Evolutionary conservation across 2,113 vertebrate genomes (phyloP).

Genomic region (Bufo bufo): DNA sequence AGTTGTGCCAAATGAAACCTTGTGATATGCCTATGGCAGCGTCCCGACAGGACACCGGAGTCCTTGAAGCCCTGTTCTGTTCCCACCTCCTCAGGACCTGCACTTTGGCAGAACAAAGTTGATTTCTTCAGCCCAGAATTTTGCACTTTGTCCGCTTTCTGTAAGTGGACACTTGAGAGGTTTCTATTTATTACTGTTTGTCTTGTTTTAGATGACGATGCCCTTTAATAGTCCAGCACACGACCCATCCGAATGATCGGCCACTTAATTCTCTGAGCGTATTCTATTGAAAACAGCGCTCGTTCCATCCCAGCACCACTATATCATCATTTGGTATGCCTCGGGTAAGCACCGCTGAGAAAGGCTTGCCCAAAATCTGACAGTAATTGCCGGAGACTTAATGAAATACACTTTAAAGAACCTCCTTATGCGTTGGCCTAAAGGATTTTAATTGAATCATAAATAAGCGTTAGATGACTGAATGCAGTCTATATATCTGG

Average conservation of each 20-base stretch:
- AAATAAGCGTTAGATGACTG: slow-evolving; percentile 60
- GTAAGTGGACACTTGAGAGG: no score
- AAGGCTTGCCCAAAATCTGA: slow-evolving; percentile 62
- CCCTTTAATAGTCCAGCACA: neutral
- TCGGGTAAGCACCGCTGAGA: neutral
- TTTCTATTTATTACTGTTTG: neutral
- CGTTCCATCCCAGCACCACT: neutral
- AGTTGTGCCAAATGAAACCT: no score
- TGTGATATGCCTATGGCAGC: no score
- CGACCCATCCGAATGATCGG: neutral
- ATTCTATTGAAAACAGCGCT: neutral
- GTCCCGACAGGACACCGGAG: no score
- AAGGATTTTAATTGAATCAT: slow-evolving; percentile 62
- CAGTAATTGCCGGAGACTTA: slow-evolving; percentile 67
- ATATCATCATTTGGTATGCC: neutral
- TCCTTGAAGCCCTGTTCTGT: no score
- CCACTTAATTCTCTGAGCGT: neutral
- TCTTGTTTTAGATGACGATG: neutral
- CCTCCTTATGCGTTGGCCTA: slow-evolving; percentile 67
- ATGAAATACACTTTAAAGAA: slow-evolving; percentile 65
- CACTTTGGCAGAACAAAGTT: no score
- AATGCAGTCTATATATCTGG: slow-evolving; percentile 45
- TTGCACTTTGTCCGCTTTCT: no score
- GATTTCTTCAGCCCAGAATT: no score
- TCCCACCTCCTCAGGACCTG: no score